Conservation (phyloP, 2,888 invertebrate genomes). For the Chelonus formosanus region DNA sequence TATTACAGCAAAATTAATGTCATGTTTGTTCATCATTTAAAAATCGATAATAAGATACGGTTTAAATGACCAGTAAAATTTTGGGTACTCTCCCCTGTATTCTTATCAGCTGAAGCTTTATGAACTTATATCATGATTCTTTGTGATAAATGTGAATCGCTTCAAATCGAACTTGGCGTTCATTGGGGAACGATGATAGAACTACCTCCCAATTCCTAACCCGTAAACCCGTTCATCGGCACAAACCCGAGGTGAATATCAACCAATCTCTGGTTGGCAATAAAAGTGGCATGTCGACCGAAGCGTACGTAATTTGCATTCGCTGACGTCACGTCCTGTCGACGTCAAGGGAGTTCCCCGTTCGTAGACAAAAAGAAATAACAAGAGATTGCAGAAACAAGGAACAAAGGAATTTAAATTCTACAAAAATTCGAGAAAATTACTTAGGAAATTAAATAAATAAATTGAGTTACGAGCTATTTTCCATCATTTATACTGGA, state of each 20-base stretch:
- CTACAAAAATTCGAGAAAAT: too few species aligned
- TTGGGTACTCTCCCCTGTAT: too few species aligned
- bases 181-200: slow-evolving; percentile 22
- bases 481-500: too few species aligned
- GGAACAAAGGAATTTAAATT: neutral
- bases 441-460: too few species aligned
- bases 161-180: slow-evolving; percentile 11
- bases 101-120: neutral
- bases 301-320: slow-evolving; percentile 52
- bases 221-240: slow-evolving; percentile 33
- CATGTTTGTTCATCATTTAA: too few species aligned
- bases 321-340: slow-evolving; percentile 52
- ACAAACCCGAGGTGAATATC: slow-evolving; percentile 48
- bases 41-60: too few species aligned
- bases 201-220: slow-evolving; percentile 20
- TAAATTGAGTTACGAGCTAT: too few species aligned
- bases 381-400: slow-evolving; percentile 16
- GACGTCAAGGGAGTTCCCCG: slow-evolving; percentile 35
- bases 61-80: too few species aligned
- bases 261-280: slow-evolving; percentile 47
- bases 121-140: slow-evolving; percentile 11
- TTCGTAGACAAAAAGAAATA: slow-evolving; percentile 26
- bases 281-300: slow-evolving; percentile 47
- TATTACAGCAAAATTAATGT: too few species aligned
- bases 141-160: slow-evolving; percentile 18